phyloP scores from a whole-genome alignment of 2,113 vertebrate genomes.

The Pimephales promelas region DNA sequence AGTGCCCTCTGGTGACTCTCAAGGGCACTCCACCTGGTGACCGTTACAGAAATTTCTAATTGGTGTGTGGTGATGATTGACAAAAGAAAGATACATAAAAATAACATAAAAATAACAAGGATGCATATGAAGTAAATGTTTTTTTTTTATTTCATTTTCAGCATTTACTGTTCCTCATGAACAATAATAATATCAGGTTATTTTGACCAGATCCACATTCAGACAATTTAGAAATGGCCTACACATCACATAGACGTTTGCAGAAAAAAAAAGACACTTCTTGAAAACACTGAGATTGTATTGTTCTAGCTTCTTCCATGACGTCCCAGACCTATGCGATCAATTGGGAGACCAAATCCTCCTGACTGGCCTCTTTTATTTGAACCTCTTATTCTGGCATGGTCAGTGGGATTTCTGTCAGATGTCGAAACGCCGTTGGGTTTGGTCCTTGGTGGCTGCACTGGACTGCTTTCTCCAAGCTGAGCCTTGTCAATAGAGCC shows the following conservation, averaged over 20 bases:
- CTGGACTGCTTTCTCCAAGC: background rate
- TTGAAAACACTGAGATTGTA: background rate
- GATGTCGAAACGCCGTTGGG: background rate
- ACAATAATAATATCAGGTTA: too few species aligned
- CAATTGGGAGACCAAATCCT: constrained; percentile 39
- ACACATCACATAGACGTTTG: background rate
- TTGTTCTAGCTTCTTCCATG: constrained; percentile 27
- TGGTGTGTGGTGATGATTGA: background rate
- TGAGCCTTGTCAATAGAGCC: background rate
- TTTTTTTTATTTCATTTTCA: background rate
- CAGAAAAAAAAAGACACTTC: background rate
- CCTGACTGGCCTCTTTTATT: constrained; percentile 14
- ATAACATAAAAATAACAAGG: background rate
- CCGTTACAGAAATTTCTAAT: too few species aligned
- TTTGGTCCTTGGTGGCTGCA: background rate
- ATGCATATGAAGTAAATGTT: background rate
- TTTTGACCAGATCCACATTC: background rate
- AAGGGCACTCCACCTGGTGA: too few species aligned
- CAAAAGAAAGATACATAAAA: too few species aligned
- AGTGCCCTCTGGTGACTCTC: too few species aligned
- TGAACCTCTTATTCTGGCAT: constrained; percentile 20
- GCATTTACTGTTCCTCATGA: background rate
- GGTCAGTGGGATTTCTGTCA: constrained; percentile 20
- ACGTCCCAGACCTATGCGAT: constrained; percentile 45
- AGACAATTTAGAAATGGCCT: background rate